phyloP scores from a whole-genome alignment of 2,113 vertebrate genomes.

The Gnathonemus longibarbis region DNA sequence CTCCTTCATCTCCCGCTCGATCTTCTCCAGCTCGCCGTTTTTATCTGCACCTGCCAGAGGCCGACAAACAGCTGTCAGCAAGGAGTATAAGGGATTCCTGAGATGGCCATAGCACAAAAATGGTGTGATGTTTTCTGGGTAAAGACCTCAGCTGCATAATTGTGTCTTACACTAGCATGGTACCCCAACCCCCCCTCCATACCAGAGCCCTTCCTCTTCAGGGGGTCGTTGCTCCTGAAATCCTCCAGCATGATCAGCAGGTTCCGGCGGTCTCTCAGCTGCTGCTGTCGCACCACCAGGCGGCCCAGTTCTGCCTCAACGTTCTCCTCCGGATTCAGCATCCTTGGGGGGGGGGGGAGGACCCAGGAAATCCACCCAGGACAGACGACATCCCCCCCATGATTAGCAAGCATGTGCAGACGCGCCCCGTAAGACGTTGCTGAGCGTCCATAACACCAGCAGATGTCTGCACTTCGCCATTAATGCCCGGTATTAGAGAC shows the following conservation, averaged over 20 bases:
- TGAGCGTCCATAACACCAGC: neutral
- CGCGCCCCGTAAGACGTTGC: neutral
- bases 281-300: conserved; percentile 30
- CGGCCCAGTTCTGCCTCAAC: conserved; percentile 29
- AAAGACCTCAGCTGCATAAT: neutral
- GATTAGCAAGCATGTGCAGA: neutral
- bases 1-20: conserved; percentile 34
- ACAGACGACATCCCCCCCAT: too few species aligned
- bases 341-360: conserved; percentile 8
- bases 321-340: conserved; percentile 28
- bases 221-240: conserved; percentile 24
- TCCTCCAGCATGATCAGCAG: conserved; percentile 41
- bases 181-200: neutral
- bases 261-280: conserved; percentile 41
- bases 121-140: neutral
- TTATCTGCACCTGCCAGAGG: conserved; percentile 1
- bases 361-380: neutral
- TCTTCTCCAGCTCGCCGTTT: conserved; percentile 27
- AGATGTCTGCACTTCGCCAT: neutral
- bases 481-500: neutral
- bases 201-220: conserved; percentile 22
- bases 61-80: neutral
- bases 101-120: neutral
- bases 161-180: neutral
- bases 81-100: neutral